Conservation (phyloP, 2,113 vertebrate genomes). For the Elaphurus davidianus region DNA sequence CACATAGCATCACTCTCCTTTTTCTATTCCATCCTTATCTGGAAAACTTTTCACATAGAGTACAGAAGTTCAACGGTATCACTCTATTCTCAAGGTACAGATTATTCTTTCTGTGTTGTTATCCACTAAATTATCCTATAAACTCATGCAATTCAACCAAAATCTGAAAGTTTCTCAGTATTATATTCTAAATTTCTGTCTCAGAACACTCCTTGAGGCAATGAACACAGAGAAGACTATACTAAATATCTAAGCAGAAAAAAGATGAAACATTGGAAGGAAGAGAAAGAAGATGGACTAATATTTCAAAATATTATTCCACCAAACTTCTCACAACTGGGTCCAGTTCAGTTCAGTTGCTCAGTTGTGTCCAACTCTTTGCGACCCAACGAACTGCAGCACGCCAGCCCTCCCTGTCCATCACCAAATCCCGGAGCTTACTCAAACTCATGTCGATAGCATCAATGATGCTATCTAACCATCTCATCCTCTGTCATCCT, state of each 20-base stretch:
- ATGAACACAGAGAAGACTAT: background rate
- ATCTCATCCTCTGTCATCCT: background rate
- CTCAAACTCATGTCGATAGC: background rate
- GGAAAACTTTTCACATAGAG: background rate
- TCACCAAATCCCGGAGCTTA: background rate
- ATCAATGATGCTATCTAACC: background rate
- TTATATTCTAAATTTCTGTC: background rate
- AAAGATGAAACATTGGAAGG: background rate
- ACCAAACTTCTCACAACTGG: background rate
- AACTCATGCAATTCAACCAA: background rate
- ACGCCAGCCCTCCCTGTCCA: accelerated
- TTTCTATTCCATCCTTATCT: background rate
- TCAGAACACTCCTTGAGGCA: background rate
- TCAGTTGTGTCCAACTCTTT: background rate
- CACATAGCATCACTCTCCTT: accelerated
- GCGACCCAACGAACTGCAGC: background rate
- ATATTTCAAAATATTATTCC: background rate
- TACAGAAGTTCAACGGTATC: background rate
- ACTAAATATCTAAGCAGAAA: background rate
- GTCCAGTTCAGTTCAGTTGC: background rate
- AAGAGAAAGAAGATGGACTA: background rate
- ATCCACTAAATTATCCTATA: background rate
- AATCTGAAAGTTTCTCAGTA: background rate
- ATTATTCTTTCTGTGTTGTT: background rate
- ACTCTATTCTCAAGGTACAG: background rate